These are phyloP conservation scores for Epizoanthus rinbou DNA, from an alignment of 92 coral and sea anemone genomes.

Conservation along the genomic window DNA sequence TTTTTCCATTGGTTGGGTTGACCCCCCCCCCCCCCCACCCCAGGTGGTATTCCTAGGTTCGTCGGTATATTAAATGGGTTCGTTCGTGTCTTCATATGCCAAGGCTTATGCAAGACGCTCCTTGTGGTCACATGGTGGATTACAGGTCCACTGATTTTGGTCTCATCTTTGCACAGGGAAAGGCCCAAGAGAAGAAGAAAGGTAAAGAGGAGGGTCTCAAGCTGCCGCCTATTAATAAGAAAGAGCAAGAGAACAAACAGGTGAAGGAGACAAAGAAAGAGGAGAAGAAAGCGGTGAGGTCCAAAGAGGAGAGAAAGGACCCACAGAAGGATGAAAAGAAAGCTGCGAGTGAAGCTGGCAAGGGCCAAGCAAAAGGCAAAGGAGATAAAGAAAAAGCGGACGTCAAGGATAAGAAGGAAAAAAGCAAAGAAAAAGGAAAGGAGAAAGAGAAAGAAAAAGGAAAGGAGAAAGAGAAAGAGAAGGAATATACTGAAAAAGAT, in stretches of 20 bases:
- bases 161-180: not conserved
- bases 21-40: too few relatives aligned
- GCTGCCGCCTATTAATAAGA: slow-evolving; percentile 19
- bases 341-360: slow-evolving; percentile 24
- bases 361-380: slow-evolving; percentile 38
- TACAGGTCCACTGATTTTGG: too few relatives aligned
- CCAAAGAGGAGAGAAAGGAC: slow-evolving; percentile 17
- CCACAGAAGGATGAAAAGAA: slow-evolving; percentile 12
- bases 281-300: slow-evolving; percentile 12
- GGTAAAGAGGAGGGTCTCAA: slow-evolving; percentile 12
- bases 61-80: too few relatives aligned
- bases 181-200: slow-evolving; percentile 8
- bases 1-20: too few relatives aligned
- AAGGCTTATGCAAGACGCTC: too few relatives aligned
- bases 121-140: too few relatives aligned
- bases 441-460: slow-evolving; percentile 47
- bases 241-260: slow-evolving; percentile 32
- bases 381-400: slow-evolving; percentile 16
- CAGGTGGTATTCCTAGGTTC: too few relatives aligned
- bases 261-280: slow-evolving; percentile 29
- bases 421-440: slow-evolving; percentile 36
- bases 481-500: slow-evolving; percentile 31
- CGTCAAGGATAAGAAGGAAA: slow-evolving; percentile 54
- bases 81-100: too few relatives aligned
- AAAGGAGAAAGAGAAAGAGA: slow-evolving; percentile 23